A percentile compares a stretch with the other conserved stretches of the same genome.
These are phyloP conservation scores for Dryoscopus gambensis DNA, from an alignment of 2,113 vertebrate species.

Conservation along the genomic window DNA sequence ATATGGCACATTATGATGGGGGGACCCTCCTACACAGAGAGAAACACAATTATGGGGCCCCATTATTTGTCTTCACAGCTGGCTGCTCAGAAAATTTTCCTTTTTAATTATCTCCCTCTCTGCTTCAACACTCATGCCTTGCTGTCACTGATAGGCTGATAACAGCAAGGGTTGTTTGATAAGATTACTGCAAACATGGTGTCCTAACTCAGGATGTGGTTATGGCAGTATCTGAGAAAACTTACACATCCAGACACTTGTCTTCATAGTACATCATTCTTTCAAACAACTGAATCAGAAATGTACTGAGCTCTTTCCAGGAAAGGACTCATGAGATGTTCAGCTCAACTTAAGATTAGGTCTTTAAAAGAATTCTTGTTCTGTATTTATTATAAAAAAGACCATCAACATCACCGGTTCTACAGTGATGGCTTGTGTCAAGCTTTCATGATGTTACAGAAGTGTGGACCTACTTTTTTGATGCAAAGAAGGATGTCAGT, in stretches of 20 bases:
- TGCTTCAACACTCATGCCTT: not conserved
- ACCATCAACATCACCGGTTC: not conserved
- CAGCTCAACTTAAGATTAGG: not conserved
- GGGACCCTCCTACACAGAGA: not conserved
- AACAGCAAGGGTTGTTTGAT: not conserved
- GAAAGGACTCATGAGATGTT: not conserved
- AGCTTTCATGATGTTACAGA: not conserved
- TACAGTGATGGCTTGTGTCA: not conserved
- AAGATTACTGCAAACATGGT: not conserved
- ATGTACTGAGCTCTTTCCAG: not conserved
- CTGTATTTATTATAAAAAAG: not conserved
- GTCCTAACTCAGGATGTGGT: not conserved
- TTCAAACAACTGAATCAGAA: not conserved
- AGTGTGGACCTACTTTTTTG: not conserved
- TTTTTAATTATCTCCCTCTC: not conserved
- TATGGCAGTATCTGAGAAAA: not conserved
- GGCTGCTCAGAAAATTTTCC: not conserved
- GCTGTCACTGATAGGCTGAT: not conserved
- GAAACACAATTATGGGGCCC: not conserved
- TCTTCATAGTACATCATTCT: not conserved
- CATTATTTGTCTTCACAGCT: not conserved
- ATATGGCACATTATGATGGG: not conserved
- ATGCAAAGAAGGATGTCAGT: not conserved
- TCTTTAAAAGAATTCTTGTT: not conserved
- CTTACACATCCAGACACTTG: not conserved